These are phyloP conservation scores for Hippopotamus amphibius DNA, from an alignment of 2,113 vertebrate species.

Conservation along the genomic window DNA sequence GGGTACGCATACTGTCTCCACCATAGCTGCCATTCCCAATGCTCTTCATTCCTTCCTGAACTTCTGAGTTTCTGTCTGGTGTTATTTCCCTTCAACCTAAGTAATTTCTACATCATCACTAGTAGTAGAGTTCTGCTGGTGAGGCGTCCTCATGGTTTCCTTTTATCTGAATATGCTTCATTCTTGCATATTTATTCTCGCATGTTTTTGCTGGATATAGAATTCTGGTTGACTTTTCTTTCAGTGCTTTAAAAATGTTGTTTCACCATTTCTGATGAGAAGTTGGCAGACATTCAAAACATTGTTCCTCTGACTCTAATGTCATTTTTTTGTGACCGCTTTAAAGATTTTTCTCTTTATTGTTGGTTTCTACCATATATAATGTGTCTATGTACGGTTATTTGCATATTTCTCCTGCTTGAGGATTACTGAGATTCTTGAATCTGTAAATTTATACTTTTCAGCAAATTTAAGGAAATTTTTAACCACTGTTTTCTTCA, in stretches of 20 bases:
- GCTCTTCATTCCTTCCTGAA: neutral
- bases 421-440: neutral
- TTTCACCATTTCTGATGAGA: neutral
- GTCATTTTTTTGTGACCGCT: neutral
- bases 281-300: neutral
- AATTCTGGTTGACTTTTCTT: neutral
- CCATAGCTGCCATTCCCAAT: neutral
- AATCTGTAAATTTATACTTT: slow-evolving; percentile 3
- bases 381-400: neutral
- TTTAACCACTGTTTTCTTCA: neutral
- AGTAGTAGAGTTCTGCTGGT: neutral
- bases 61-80: neutral
- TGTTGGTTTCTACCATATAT: neutral
- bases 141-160: neutral
- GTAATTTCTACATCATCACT: neutral
- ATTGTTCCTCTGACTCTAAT: neutral
- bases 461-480: neutral
- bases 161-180: neutral
- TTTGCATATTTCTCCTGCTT: slow-evolving; percentile 11
- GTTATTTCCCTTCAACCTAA: neutral
- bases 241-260: neutral
- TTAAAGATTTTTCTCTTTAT: slow-evolving; percentile 27
- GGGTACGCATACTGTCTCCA: neutral
- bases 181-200: slow-evolving; percentile 25
- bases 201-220: neutral